Percentiles rank a stretch among this genome's conserved stretches.
phyloP scores from a whole-genome alignment of 2,113 vertebrate genomes.

The Manacus vitellinus region DNA sequence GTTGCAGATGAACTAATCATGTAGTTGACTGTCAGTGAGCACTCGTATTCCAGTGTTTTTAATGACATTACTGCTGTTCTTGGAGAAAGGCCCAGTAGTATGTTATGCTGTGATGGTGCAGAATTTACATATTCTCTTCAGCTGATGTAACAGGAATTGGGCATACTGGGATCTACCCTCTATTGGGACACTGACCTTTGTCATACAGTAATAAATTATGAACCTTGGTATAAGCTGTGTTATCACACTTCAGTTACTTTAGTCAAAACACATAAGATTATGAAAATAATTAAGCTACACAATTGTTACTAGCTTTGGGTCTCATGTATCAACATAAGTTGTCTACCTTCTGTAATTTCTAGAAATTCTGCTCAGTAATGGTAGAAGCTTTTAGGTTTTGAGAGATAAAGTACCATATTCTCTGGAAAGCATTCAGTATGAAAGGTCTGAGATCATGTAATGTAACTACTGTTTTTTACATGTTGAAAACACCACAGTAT shows the following conservation, averaged over 20 bases:
- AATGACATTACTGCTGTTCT: neutral
- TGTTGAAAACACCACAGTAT: neutral
- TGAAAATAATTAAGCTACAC: neutral
- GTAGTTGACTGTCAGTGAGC: neutral
- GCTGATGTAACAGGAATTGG: rapidly evolving
- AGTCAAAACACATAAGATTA: neutral
- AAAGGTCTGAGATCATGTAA: neutral
- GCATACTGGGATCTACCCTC: neutral
- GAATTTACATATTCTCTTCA: neutral
- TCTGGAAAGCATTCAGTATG: neutral
- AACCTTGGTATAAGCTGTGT: neutral
- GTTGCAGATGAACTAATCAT: neutral
- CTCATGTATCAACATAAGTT: neutral
- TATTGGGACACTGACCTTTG: neutral
- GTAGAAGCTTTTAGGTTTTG: neutral
- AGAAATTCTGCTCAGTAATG: neutral
- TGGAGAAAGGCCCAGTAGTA: neutral
- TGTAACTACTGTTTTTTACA: neutral
- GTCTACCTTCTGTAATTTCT: neutral
- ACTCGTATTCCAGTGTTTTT: neutral
- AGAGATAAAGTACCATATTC: neutral
- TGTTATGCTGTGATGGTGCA: rapidly evolving
- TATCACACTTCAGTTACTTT: neutral
- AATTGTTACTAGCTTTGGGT: neutral
- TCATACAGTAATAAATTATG: neutral